Percentiles rank a stretch among this genome's conserved stretches.
These are phyloP conservation scores for Ormia ochracea DNA, from an alignment of 2,888 invertebrate species.

Conservation along the genomic window DNA sequence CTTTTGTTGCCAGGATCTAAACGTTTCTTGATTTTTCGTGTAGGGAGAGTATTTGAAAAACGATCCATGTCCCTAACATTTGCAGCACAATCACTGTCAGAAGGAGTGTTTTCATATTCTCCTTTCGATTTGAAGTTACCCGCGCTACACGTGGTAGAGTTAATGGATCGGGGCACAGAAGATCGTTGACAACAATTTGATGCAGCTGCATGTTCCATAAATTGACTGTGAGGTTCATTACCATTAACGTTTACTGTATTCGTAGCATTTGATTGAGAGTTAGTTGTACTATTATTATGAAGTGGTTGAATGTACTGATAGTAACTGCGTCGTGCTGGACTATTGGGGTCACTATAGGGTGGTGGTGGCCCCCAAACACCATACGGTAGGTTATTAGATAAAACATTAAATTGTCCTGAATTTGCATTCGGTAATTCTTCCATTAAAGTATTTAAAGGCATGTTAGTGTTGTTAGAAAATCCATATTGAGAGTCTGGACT, in stretches of 20 bases:
- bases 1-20: conserved; percentile 77
- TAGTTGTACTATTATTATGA: conserved; percentile 49
- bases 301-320: conserved; percentile 73
- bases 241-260: conserved; percentile 19
- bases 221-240: conserved; percentile 45
- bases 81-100: conserved; percentile 76
- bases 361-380: conserved; percentile 92
- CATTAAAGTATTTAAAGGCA: conserved; percentile 45
- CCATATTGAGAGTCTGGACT: conserved; percentile 91
- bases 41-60: conserved; percentile 79
- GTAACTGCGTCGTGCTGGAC: conserved; percentile 80
- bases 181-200: conserved; percentile 60
- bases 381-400: conserved; percentile 78
- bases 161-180: conserved; percentile 50
- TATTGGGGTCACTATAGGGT: conserved; percentile 89
- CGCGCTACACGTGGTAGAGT: conserved; percentile 34
- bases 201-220: conserved; percentile 56
- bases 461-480: conserved; percentile 78
- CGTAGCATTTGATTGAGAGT: conserved; percentile 12
- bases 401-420: conserved; percentile 79
- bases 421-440: conserved; percentile 62
- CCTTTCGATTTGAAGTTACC: conserved; percentile 66
- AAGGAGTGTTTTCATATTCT: conserved; percentile 79
- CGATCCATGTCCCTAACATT: conserved; percentile 72
- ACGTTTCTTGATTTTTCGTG: conserved; percentile 79